Conservation (phyloP, 2,888 invertebrate genomes). For the Augiades crinisus region DNA sequence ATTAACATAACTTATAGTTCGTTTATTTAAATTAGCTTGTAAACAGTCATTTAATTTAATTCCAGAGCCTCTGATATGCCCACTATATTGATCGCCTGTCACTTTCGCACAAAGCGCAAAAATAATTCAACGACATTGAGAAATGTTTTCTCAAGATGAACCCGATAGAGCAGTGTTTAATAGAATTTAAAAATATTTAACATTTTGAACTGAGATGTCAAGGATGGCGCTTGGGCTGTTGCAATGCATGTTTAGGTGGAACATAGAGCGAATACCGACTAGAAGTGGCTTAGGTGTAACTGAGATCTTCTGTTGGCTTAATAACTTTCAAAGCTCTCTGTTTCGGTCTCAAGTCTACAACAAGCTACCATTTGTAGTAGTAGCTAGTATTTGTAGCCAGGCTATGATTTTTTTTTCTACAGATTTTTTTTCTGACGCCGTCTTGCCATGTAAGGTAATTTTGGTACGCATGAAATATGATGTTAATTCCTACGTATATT, state of each 20-base stretch:
- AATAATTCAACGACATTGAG: slow-evolving; percentile 8
- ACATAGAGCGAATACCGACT: not conserved
- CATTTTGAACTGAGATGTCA: slow-evolving; percentile 24
- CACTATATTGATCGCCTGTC: not conserved
- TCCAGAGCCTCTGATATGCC: no score
- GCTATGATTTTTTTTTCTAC: no score
- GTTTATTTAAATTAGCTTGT: not conserved
- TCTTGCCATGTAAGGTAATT: no score
- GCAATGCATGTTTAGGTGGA: slow-evolving; percentile 9
- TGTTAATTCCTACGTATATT: no score
- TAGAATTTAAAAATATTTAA: slow-evolving; percentile 24
- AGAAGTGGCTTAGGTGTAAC: not conserved
- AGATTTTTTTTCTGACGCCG: no score
- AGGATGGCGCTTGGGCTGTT: slow-evolving; percentile 15
- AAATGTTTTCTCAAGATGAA: slow-evolving; percentile 11
- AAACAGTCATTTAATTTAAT: not conserved
- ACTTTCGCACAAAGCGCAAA: not conserved
- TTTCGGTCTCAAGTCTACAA: no score
- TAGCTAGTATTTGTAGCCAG: no score
- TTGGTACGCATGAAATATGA: no score
- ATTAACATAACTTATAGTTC: not conserved
- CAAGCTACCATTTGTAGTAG: no score
- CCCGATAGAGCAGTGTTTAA: slow-evolving; percentile 10
- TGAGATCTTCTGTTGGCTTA: not conserved
- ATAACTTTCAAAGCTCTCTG: no score